These are phyloP conservation scores for Ferrisia virgata DNA, from an alignment of 2,888 invertebrate genomes.

Conservation along the genomic window DNA sequence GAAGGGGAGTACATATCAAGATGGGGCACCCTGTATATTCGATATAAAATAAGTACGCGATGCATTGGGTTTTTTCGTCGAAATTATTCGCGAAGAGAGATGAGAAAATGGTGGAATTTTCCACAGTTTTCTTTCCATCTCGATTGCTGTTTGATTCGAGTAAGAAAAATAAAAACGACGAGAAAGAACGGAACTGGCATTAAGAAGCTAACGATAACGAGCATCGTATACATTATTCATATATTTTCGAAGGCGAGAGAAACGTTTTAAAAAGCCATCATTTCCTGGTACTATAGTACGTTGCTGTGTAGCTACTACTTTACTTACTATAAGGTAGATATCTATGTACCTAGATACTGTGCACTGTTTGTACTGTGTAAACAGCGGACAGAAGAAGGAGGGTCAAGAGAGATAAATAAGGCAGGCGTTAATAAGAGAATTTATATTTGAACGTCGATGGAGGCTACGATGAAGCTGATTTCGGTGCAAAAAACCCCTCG, in stretches of 20 bases:
- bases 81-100: no score
- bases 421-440: background rate
- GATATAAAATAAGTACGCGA: no score
- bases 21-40: no score
- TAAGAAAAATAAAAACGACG: background rate
- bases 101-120: background rate
- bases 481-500: background rate
- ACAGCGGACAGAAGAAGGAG: background rate
- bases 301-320: no score
- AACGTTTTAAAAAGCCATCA: background rate
- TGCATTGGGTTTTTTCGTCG: no score
- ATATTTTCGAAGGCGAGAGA: conserved; percentile 8
- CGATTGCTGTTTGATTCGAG: background rate
- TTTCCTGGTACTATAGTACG: background rate
- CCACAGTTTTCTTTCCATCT: background rate
- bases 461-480: background rate
- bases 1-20: no score
- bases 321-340: no score
- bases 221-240: conserved; percentile 5
- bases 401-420: no score
- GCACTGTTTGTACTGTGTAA: no score
- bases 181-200: conserved; percentile 15
- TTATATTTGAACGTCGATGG: background rate
- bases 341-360: no score
- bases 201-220: conserved; percentile 30